Conservation (phyloP, 2,113 vertebrate species). For the Rhinichthys klamathensis region DNA sequence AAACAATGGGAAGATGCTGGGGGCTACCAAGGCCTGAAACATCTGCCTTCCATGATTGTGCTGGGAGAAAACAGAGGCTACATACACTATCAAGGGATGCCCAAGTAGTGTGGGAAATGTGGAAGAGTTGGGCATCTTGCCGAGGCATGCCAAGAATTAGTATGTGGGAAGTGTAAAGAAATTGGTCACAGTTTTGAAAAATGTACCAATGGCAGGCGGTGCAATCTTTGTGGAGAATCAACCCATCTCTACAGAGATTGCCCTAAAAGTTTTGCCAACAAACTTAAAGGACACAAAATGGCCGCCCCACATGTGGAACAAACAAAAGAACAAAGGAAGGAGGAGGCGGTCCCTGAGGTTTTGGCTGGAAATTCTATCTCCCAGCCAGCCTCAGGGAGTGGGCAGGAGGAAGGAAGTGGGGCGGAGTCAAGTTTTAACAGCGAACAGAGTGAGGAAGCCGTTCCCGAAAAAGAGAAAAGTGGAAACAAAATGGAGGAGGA, state of each 20-base stretch:
- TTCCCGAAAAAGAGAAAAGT: accelerated
- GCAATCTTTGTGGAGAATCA: background rate
- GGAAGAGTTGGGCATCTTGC: no score
- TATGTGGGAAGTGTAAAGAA: no score
- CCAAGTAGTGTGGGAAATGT: no score
- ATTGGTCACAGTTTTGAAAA: no score
- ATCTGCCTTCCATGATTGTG: no score
- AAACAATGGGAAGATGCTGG: no score
- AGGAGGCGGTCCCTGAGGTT: background rate
- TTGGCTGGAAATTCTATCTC: background rate
- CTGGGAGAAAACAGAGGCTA: no score
- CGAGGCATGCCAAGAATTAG: no score
- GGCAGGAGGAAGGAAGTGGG: background rate
- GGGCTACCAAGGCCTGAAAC: no score
- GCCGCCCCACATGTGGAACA: background rate
- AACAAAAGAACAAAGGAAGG: no score
- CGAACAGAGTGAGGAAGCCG: background rate
- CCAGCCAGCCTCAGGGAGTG: background rate
- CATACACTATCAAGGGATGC: no score
- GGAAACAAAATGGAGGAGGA: background rate
- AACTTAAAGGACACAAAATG: background rate
- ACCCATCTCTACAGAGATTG: background rate
- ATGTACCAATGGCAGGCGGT: no score
- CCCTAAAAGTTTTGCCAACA: background rate
- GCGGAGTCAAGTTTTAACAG: background rate